Conservation (phyloP, 2,888 invertebrate species). For the Trissoscelio sp. region DNA sequence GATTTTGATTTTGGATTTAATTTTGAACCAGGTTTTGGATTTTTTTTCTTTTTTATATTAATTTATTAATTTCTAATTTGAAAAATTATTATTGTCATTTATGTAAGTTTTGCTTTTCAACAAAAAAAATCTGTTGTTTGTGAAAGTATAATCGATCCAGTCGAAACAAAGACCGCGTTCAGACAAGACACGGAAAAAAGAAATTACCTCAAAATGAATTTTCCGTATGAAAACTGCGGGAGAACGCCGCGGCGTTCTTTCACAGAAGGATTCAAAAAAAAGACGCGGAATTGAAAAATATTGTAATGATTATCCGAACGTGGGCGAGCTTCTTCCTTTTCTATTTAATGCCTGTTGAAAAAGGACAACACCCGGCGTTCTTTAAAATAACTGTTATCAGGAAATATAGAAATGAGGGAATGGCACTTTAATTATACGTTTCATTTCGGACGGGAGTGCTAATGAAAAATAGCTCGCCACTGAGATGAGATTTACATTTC, state of each 20-base stretch:
- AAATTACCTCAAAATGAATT: slow-evolving; percentile 42
- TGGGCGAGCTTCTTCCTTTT: neutral
- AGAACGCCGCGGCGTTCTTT: slow-evolving; percentile 12
- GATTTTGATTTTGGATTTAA: no score
- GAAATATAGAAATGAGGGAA: slow-evolving; percentile 43
- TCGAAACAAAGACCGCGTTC: slow-evolving; percentile 30
- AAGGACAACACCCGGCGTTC: slow-evolving; percentile 26
- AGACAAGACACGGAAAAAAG: slow-evolving; percentile 32
- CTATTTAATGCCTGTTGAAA: slow-evolving; percentile 20
- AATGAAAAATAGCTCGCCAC: slow-evolving; percentile 43
- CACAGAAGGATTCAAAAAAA: slow-evolving; percentile 25
- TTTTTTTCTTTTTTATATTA: no score
- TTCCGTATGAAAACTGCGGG: slow-evolving; percentile 28
- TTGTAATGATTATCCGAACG: slow-evolving; percentile 46
- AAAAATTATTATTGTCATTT: no score
- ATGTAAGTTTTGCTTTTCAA: no score
- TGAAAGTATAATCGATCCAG: slow-evolving; percentile 35
- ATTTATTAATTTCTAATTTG: no score
- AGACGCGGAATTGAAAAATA: slow-evolving; percentile 45
- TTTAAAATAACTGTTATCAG: slow-evolving; percentile 55
- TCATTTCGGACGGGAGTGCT: slow-evolving; percentile 31
- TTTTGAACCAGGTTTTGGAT: no score
- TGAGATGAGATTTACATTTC: slow-evolving; percentile 21
- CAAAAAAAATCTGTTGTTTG: slow-evolving; percentile 15
- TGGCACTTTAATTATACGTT: slow-evolving; percentile 58